phyloP scores from a whole-genome alignment of 1,140 invertebrate species.

The Vollenhovia emeryi region DNA sequence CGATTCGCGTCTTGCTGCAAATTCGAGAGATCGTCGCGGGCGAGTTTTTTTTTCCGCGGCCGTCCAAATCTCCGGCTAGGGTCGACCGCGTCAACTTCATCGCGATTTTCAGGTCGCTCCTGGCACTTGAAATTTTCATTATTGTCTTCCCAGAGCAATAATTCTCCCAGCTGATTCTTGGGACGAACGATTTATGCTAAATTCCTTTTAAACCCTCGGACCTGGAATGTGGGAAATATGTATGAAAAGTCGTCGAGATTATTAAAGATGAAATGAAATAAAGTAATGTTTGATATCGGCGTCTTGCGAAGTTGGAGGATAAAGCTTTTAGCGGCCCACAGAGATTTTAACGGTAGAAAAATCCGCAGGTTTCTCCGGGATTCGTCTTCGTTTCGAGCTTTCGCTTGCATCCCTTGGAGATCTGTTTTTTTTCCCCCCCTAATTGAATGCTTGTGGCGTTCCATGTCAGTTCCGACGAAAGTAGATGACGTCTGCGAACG shows the following conservation, averaged over 20 bases:
- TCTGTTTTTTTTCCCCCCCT: background rate
- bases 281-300: background rate
- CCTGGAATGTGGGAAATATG: background rate
- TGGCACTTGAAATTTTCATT: background rate
- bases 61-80: background rate
- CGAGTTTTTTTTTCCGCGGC: background rate
- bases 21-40: background rate
- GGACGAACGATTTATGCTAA: background rate
- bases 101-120: background rate
- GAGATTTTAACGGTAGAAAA: background rate
- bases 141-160: background rate
- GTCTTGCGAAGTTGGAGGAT: background rate
- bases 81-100: conserved; percentile 2
- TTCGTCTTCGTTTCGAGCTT: background rate
- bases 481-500: background rate
- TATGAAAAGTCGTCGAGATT: background rate
- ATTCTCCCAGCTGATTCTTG: background rate
- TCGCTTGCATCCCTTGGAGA: background rate
- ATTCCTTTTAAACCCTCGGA: background rate
- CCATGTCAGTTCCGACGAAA: background rate
- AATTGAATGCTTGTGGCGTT: background rate
- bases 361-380: background rate
- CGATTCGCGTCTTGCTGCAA: no score
- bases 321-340: background rate
- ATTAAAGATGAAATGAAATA: background rate